A percentile compares a stretch with the other conserved stretches of the same genome.
Evolutionary conservation across 1,140 invertebrate species (phyloP).

Genomic region (Pristionchus pacificus): DNA sequence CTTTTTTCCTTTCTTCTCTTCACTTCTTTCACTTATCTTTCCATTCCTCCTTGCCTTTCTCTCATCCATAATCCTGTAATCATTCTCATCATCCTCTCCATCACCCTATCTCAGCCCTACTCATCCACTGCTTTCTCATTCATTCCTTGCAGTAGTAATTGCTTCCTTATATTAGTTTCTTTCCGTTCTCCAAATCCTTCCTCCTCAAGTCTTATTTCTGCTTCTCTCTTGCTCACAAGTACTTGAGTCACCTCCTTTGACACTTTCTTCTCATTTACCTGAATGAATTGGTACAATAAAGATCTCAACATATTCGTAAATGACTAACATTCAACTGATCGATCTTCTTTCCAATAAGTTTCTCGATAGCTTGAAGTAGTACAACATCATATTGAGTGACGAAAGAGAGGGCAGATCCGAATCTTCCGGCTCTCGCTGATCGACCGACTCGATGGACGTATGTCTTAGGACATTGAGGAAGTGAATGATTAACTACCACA

Average conservation of each 20-base stretch:
- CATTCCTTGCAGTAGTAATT: constrained; percentile 77
- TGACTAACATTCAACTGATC: constrained; percentile 54
- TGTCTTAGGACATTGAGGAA: constrained; percentile 49
- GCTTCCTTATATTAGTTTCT: constrained; percentile 79
- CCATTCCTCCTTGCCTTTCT: constrained; percentile 6
- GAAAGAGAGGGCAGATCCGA: constrained; percentile 73
- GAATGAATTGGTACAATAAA: constrained; percentile 8
- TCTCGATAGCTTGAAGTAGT: constrained; percentile 77
- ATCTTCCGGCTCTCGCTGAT: constrained; percentile 49
- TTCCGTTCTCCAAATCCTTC: constrained; percentile 83
- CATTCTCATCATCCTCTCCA: constrained; percentile 49
- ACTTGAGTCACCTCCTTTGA: constrained; percentile 83
- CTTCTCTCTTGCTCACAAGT: constrained; percentile 80
- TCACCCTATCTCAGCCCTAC: constrained; percentile 52
- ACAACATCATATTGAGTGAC: constrained; percentile 86
- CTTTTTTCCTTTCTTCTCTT: neutral
- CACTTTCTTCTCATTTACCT: constrained; percentile 64
- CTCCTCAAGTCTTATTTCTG: constrained; percentile 84
- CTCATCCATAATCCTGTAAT: constrained; percentile 5
- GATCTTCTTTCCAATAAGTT: constrained; percentile 76
- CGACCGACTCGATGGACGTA: constrained; percentile 52
- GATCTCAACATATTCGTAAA: constrained; percentile 8
- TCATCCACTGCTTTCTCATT: constrained; percentile 73
- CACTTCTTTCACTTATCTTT: neutral
- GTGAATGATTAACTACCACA: constrained; percentile 53